Base-by-base conservation (phyloP, 2,113 vertebrate genomes). In the Sebastes schlegelii region DNA sequence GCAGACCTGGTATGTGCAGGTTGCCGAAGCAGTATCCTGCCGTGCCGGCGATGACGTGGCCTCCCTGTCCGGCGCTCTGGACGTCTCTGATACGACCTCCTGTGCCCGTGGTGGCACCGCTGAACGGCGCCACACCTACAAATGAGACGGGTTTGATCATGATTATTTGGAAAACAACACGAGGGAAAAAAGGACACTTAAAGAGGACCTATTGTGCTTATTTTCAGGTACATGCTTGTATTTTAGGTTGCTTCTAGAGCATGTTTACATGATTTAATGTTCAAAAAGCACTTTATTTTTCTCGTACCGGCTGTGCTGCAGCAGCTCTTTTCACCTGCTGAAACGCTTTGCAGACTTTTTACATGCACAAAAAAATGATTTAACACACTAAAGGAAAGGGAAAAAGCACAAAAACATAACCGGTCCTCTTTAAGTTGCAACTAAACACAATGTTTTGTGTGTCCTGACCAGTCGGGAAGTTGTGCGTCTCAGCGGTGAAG, bases 401-500 rank as follows among this genome's bases (percentile, higher is more conserved):
- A 26, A 26, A 26, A 26, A 26, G 26, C 26, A 26, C 26, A 26
- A 26, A 26, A 26, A 2, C 26, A 26, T 26, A 26, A 26, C 26
- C 2, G 26, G 26, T 26, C 26, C 26, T 26, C 26, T 1, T 11
- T 42, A 11, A 34, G 14, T 3, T 72, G 3, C 2, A 4, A 23
- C 0, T 23, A 8, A 26, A 34, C 1, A 54, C 2, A 0, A 49
- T n/a, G 8, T 64, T 45, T 19, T 63, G 2, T 19, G 21, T 26
- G 52, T 69, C 19, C 88, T 78, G 65, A 97, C 97, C 97, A 2
- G 97, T 98, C 17, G 97, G 97, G 83, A 99, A 99, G 93, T 99
- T 99, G 95, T 99, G 97, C 0, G 97, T 99, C 92, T 99, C 97
- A 4, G 97, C 97, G 0, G 97, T 99, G 93, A 99, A 99, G 92